Percentiles rank a stretch among this genome's conserved stretches.
phyloP scores from a whole-genome alignment of 2,797 vertebrate genomes.

The Myotis pilosus region DNA sequence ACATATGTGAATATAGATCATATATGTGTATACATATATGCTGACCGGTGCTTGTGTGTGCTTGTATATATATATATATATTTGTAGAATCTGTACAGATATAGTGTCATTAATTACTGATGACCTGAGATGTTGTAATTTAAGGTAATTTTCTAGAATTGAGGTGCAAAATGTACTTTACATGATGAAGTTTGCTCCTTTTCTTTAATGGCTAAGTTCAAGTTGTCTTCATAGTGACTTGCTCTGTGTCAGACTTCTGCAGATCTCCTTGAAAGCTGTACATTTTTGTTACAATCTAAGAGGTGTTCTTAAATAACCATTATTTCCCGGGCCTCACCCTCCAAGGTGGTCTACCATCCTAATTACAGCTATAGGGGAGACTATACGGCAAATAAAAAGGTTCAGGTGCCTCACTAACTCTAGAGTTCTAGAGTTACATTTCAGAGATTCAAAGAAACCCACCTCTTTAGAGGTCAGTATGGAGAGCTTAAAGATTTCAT shows the following conservation, averaged over 20 bases:
- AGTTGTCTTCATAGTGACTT: slow-evolving; percentile 40
- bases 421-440: slow-evolving; percentile 79
- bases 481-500: slow-evolving; percentile 69
- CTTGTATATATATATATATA: slow-evolving; percentile 72
- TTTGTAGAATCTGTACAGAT: slow-evolving; percentile 73
- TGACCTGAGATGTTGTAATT: slow-evolving; percentile 62
- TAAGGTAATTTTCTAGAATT: slow-evolving; percentile 66
- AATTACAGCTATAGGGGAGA: slow-evolving; percentile 74
- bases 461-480: slow-evolving; percentile 72
- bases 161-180: slow-evolving; percentile 57
- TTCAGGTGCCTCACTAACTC: slow-evolving; percentile 65
- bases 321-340: slow-evolving; percentile 51
- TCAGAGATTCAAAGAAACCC: slow-evolving; percentile 77
- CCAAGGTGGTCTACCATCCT: slow-evolving; percentile 80
- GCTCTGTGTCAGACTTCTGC: slow-evolving; percentile 56
- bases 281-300: slow-evolving; percentile 59
- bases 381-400: slow-evolving; percentile 80
- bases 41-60: slow-evolving; percentile 66
- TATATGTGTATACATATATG: slow-evolving; percentile 72
- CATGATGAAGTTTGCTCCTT: slow-evolving; percentile 33
- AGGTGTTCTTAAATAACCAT: slow-evolving; percentile 61
- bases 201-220: slow-evolving; percentile 51
- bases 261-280: slow-evolving; percentile 62
- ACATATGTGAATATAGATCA: slow-evolving; percentile 74
- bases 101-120: slow-evolving; percentile 55